phyloP scores from a whole-genome alignment of 2,113 vertebrate species.

The Grantiella picta region DNA sequence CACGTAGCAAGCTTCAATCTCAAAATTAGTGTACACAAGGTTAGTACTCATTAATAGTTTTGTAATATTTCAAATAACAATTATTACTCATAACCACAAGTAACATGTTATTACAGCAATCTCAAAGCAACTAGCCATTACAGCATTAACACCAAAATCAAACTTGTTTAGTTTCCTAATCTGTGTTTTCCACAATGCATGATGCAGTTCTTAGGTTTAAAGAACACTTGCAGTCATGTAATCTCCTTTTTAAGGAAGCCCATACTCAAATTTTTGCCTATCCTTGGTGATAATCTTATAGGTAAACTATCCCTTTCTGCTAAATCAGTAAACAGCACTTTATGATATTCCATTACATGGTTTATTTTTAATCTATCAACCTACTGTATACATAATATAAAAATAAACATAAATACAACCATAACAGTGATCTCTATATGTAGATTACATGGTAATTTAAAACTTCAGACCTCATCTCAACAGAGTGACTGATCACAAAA shows the following conservation, averaged over 20 bases:
- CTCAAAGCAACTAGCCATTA: constrained; percentile 9
- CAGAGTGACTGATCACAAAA: background rate
- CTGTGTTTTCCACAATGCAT: background rate
- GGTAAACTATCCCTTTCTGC: background rate
- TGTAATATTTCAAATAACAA: constrained; percentile 30
- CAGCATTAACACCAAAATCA: constrained; percentile 31
- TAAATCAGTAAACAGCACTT: background rate
- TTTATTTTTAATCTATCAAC: background rate
- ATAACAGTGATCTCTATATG: background rate
- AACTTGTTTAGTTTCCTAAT: background rate
- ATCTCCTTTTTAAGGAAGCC: background rate
- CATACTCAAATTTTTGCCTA: background rate
- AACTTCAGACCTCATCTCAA: background rate
- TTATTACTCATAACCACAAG: constrained; percentile 33
- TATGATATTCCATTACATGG: background rate
- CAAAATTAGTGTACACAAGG: background rate
- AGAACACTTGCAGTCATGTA: background rate
- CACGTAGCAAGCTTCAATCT: background rate
- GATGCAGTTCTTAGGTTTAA: background rate
- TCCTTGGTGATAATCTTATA: background rate
- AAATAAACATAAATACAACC: background rate
- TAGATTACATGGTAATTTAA: background rate
- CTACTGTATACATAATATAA: background rate
- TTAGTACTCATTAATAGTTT: background rate
- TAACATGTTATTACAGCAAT: constrained; percentile 16